Base-by-base conservation (phyloP, 2,797 vertebrate genomes). In the Triplophysa yarkandensis region DNA sequence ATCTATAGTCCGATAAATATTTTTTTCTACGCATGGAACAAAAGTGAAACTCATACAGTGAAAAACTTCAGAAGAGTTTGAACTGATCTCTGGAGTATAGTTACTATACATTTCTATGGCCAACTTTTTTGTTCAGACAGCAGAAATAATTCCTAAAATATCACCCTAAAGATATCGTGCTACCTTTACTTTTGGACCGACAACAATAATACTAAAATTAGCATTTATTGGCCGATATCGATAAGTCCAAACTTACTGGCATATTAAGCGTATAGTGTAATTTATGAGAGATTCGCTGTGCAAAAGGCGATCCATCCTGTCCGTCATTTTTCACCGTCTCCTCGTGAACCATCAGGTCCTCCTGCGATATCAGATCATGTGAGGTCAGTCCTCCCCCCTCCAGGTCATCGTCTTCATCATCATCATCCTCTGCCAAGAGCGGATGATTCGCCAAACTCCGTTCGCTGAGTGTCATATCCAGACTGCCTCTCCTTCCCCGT, bases 271-370 rank as follows among this genome's bases (percentile, higher is more conserved):
- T 93, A 88, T 94, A 96, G 76, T 94, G 94, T 76, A 97, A 90
- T 88, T 95, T 96, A 91, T 96, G 94, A 84, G 94, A 92, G 88
- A 95, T 92, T 86, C 94, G 94, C 79, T 95, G 93, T 71, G 94
- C 93, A 21, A 93, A 89, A 80, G 95, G 92, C 75, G 92, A 88
- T 74, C 91, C 92, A 84, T 94, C 94, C 80, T 95, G 95, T 62
- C 71, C 83, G 65, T 94, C 93, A 74, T 95, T 96, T 90, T 96
- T 98, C 77, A 94, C 94, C 17, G 94, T 93, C 86, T 97, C 95
- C 90, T 98, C 96, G 74, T 97, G 98, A 89, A 98, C 96, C 95
- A 98, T 97, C 83, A 99, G 93, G 88, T 98, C 96, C 87, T 98
- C 95, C 5, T 98, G 95, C 77, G 96, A 92, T 79, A 98, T 94